These are phyloP conservation scores for Ceratotherium simum DNA, from an alignment of 2,113 vertebrate species.

Conservation along the genomic window DNA sequence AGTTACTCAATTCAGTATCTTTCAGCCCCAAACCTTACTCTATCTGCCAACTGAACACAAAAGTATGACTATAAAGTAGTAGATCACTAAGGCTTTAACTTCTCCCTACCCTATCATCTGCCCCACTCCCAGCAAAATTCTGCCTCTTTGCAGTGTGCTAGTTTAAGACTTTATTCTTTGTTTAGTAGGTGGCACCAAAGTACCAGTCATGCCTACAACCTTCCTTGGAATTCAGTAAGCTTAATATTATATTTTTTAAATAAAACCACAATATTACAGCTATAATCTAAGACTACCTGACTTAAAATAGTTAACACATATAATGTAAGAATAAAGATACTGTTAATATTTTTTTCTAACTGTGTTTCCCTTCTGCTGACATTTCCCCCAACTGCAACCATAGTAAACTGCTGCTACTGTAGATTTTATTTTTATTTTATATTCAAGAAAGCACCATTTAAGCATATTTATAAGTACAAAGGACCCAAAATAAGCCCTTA, in stretches of 20 bases:
- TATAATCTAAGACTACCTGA: background rate
- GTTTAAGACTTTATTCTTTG: background rate
- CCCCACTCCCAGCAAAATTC: background rate
- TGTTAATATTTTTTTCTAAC: background rate
- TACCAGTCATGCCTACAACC: background rate
- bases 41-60: background rate
- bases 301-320: background rate
- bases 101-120: background rate
- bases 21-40: background rate
- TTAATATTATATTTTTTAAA: constrained; percentile 8
- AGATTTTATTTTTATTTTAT: background rate
- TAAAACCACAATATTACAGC: background rate
- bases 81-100: background rate
- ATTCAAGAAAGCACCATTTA: background rate
- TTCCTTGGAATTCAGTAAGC: background rate
- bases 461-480: background rate
- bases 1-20: background rate
- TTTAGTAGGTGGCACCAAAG: background rate
- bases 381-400: background rate
- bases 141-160: background rate
- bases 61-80: background rate
- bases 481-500: background rate
- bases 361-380: background rate
- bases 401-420: background rate
- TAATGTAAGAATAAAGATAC: background rate